A percentile compares a stretch with the other conserved stretches of the same genome.
phyloP scores from a whole-genome alignment of 2,888 invertebrate genomes.

The Morpho deidamia region DNA sequence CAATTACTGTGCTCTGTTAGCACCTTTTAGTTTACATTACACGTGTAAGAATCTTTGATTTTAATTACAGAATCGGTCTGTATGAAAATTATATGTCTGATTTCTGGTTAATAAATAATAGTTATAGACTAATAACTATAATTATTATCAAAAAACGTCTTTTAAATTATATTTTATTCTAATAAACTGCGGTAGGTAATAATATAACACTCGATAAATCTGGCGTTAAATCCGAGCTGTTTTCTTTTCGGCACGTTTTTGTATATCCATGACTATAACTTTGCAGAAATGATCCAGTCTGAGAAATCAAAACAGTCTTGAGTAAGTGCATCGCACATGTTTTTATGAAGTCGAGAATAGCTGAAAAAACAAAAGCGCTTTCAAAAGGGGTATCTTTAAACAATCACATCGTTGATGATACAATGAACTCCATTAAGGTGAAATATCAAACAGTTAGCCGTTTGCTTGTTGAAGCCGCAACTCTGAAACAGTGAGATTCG shows the following conservation, averaged over 20 bases:
- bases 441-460: not conserved
- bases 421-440: slow-evolving; percentile 20
- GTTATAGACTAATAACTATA: no score
- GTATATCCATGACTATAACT: slow-evolving; percentile 27
- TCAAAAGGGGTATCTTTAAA: slow-evolving; percentile 29
- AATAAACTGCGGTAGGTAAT: slow-evolving; percentile 21
- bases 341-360: slow-evolving; percentile 31
- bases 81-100: no score
- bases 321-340: slow-evolving; percentile 29
- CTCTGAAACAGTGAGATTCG: no score
- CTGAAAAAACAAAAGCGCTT: slow-evolving; percentile 31
- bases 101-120: no score
- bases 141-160: no score
- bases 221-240: slow-evolving; percentile 15
- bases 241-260: slow-evolving; percentile 23
- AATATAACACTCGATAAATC: slow-evolving; percentile 19
- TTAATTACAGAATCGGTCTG: no score
- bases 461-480: no score
- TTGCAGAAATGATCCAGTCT: slow-evolving; percentile 25
- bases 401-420: slow-evolving; percentile 32
- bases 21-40: no score
- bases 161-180: not conserved
- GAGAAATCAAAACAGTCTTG: slow-evolving; percentile 32
- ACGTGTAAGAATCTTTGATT: no score
- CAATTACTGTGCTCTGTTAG: no score